phyloP scores from a whole-genome alignment of 2,113 vertebrate species.

The Cheirogaleus medius region DNA sequence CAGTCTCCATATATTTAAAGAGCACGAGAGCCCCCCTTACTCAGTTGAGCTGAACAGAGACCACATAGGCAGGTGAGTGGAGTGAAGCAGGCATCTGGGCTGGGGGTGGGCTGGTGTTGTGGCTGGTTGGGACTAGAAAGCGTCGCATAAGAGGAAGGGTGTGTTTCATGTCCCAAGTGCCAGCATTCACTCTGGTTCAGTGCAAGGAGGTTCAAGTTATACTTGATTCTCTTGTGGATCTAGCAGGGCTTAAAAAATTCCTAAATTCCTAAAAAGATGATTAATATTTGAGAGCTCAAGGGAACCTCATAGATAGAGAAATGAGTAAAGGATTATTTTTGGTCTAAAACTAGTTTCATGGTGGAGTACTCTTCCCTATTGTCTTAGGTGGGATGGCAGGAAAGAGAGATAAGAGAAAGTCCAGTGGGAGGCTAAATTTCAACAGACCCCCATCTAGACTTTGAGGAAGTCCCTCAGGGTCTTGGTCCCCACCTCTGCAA shows the following conservation, averaged over 20 bases:
- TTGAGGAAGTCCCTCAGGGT: not conserved
- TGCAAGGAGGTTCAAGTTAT: not conserved
- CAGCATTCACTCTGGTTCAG: not conserved
- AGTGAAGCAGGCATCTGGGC: rapidly evolving
- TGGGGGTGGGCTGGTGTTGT: not conserved
- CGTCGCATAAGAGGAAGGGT: not conserved
- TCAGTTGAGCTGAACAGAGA: constrained; percentile 21
- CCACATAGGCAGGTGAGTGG: constrained; percentile 40
- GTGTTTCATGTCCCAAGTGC: not conserved
- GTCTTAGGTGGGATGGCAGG: not conserved
- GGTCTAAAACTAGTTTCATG: not conserved
- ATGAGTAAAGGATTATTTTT: not conserved
- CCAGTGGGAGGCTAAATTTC: rapidly evolving
- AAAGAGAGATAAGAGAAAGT: not conserved
- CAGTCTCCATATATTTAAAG: constrained; percentile 79
- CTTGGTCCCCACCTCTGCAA: not conserved
- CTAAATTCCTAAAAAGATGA: not conserved
- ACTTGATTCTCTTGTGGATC: not conserved
- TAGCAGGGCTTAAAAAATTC: not conserved
- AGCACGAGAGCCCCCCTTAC: not conserved
- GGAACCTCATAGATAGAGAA: not conserved
- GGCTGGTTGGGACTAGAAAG: not conserved
- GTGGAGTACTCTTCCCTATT: not conserved
- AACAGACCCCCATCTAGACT: not conserved
- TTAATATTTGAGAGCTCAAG: not conserved